A percentile compares a stretch with the other conserved stretches of the same genome.
Conservation (phyloP, 2,888 invertebrate genomes). For the Eilema caniola region DNA sequence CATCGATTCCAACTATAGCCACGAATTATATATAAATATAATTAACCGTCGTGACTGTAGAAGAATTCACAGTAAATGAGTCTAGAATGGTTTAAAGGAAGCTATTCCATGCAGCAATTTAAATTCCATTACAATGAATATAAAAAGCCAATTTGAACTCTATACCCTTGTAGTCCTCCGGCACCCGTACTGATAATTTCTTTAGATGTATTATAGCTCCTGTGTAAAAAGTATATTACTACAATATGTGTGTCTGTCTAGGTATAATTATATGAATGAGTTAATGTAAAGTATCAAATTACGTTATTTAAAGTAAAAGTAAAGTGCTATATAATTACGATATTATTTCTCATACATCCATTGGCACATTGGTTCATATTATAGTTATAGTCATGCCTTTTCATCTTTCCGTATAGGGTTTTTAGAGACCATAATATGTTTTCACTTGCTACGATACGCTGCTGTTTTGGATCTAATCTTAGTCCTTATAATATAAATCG, state of each 20-base stretch:
- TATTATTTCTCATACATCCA: too few relatives aligned
- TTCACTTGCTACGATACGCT: too few relatives aligned
- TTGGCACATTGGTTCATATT: too few relatives aligned
- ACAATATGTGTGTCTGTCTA: constrained; percentile 1
- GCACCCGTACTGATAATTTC: constrained; percentile 59
- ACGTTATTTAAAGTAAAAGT: too few relatives aligned
- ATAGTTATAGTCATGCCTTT: too few relatives aligned
- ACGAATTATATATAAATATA: constrained; percentile 66
- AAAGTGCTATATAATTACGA: too few relatives aligned
- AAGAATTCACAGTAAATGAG: constrained; percentile 71
- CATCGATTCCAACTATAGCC: constrained; percentile 50
- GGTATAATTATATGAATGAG: neutral
- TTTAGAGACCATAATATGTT: too few relatives aligned
- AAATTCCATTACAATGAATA: constrained; percentile 78
- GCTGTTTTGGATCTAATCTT: too few relatives aligned
- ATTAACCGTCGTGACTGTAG: constrained; percentile 77
- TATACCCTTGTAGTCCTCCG: constrained; percentile 54
- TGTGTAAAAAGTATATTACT: constrained; percentile 10
- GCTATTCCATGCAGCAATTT: constrained; percentile 75
- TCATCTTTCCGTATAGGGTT: too few relatives aligned
- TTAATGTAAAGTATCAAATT: neutral
- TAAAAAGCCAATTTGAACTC: constrained; percentile 76
- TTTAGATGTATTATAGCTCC: constrained; percentile 49
- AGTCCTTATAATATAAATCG: too few relatives aligned
- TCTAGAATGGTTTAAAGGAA: constrained; percentile 74